Evolutionary conservation across 2,797 vertebrate genomes (phyloP).

Genomic region (Carduelis carduelis): DNA sequence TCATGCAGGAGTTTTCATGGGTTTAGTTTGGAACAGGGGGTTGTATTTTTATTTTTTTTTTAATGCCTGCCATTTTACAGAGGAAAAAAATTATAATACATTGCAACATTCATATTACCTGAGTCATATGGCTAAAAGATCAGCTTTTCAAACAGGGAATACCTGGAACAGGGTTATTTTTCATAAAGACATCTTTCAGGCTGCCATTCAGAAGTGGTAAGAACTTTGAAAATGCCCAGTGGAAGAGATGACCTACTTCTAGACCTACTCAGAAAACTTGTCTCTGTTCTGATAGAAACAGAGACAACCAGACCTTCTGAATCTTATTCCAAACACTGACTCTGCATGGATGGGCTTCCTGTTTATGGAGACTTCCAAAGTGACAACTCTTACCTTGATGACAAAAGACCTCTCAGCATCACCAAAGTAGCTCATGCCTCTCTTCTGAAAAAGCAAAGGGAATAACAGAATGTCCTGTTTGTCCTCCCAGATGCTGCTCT

Average conservation of each 20-base stretch:
- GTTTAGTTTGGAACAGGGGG: rapidly evolving
- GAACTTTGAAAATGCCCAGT: background rate
- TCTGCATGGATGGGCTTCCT: background rate
- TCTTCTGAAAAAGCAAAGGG: background rate
- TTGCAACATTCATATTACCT: background rate
- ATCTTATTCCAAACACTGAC: background rate
- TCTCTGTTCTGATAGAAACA: background rate
- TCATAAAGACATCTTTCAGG: background rate
- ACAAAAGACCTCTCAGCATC: background rate
- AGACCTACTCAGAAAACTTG: background rate
- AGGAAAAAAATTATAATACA: background rate
- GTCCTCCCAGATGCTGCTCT: background rate
- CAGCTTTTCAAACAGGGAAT: background rate
- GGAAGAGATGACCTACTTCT: background rate
- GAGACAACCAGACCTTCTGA: background rate
- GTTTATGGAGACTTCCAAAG: background rate
- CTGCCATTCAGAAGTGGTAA: background rate
- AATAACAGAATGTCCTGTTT: background rate
- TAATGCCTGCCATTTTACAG: background rate
- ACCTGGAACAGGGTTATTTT: background rate
- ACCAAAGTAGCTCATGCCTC: background rate
- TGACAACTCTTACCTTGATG: background rate
- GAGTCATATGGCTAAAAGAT: background rate
- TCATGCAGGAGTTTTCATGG: rapidly evolving
- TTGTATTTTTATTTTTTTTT: background rate